A percentile compares a stretch with the other conserved stretches of the same genome.
These are phyloP conservation scores for Pollachius pollachius DNA, from an alignment of 2,113 vertebrate species.

Conservation along the genomic window DNA sequence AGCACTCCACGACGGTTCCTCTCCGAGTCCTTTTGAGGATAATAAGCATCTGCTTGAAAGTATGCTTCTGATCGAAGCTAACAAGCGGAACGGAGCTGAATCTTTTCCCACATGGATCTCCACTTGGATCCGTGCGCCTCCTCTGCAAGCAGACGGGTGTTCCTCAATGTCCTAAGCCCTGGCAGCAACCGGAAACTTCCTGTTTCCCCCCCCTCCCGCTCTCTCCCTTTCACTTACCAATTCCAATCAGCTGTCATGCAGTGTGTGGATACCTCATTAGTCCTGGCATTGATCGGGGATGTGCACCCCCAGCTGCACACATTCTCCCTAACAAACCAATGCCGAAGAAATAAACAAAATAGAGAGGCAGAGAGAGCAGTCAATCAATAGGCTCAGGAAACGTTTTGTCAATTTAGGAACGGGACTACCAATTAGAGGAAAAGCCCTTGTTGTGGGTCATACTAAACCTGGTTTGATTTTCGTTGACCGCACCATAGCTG, in stretches of 20 bases:
- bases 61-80: too few relatives aligned
- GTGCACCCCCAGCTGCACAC: constrained; percentile 18
- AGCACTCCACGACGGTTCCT: too few relatives aligned
- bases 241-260: constrained; percentile 38
- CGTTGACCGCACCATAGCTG: too few relatives aligned
- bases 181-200: too few relatives aligned
- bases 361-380: constrained; percentile 52
- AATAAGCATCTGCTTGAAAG: too few relatives aligned
- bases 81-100: too few relatives aligned
- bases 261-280: constrained; percentile 64
- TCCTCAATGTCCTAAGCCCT: too few relatives aligned
- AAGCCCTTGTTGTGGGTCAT: constrained; percentile 40
- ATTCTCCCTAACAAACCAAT: constrained; percentile 37
- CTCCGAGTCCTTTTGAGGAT: too few relatives aligned
- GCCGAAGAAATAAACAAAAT: constrained; percentile 27
- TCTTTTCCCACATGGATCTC: too few relatives aligned
- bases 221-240: background rate
- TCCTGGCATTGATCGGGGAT: constrained; percentile 50
- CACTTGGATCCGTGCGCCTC: too few relatives aligned
- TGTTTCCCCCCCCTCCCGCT: background rate
- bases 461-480: constrained; percentile 31
- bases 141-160: too few relatives aligned
- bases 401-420: constrained; percentile 52
- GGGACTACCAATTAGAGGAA: constrained; percentile 60
- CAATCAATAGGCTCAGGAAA: constrained; percentile 59